phyloP scores from a whole-genome alignment of 92 coral and sea anemone genomes.

The Zoanthus gigantus region DNA sequence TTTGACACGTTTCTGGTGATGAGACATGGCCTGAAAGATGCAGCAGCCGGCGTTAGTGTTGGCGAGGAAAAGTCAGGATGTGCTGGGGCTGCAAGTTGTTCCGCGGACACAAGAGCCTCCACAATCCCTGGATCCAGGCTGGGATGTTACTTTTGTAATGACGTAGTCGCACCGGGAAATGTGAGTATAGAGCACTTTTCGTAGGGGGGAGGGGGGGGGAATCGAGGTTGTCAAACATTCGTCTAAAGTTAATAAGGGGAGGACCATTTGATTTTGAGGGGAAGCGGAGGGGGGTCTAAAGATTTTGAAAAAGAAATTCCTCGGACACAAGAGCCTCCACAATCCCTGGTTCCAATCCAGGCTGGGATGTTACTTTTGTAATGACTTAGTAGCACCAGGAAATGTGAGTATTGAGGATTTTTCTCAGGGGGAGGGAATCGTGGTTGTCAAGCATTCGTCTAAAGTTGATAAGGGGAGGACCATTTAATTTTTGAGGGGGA shows the following conservation, averaged over 20 bases:
- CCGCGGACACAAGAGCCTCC: slow-evolving; percentile 10
- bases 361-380: slow-evolving; percentile 97
- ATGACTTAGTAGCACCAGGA: slow-evolving; percentile 99
- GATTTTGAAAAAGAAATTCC: neutral
- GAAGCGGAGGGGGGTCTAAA: neutral
- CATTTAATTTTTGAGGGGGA: no score
- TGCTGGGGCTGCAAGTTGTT: neutral
- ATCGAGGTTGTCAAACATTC: no score
- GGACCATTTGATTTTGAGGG: no score
- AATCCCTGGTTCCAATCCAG: slow-evolving; percentile 79
- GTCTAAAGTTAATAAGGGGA: no score
- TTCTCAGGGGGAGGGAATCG: neutral
- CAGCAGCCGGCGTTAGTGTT: slow-evolving; percentile 8
- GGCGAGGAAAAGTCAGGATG: slow-evolving; percentile 46
- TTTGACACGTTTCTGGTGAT: slow-evolving; percentile 98
- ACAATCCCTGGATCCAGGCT: slow-evolving; percentile 85
- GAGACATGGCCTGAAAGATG: slow-evolving; percentile 88
- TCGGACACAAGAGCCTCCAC: slow-evolving; percentile 24
- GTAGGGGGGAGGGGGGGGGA: neutral
- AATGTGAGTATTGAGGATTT: slow-evolving; percentile 71
- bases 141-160: slow-evolving; percentile 99
- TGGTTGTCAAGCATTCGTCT: no score
- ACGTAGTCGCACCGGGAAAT: slow-evolving; percentile 99
- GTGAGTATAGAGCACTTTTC: slow-evolving; percentile 63
- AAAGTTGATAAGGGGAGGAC: no score